Conservation (phyloP, 1,140 invertebrate genomes). For the Leptopilina boulardi region DNA sequence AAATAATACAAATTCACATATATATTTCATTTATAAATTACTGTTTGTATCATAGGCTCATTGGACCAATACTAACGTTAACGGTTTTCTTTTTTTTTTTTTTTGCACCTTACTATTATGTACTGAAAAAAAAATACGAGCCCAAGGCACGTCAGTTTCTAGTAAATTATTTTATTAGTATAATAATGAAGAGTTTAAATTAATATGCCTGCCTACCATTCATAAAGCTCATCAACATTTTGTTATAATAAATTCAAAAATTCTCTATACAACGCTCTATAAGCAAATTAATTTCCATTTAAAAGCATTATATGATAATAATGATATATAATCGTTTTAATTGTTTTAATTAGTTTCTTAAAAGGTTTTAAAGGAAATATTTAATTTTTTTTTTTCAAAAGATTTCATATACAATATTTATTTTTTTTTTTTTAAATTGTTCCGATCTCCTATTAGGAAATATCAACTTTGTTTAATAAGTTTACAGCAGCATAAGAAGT, state of each 20-base stretch:
- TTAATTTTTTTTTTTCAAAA: no score
- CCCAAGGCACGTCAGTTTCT: not conserved
- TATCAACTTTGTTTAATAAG: constrained; percentile 3
- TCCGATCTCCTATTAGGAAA: not conserved
- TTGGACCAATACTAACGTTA: constrained; percentile 38
- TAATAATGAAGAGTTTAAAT: not conserved
- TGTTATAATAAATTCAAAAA: not conserved
- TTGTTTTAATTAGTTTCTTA: no score
- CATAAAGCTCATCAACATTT: not conserved
- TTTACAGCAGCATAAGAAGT: constrained; percentile 6
- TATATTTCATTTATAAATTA: not conserved
- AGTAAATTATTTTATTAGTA: constrained; percentile 3
- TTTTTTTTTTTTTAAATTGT: not conserved
- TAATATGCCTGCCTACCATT: not conserved
- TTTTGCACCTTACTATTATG: not conserved
- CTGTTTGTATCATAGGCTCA: not conserved
- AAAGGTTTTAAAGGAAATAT: no score
- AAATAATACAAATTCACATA: constrained; percentile 19
- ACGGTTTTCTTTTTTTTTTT: not conserved
- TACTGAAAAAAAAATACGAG: not conserved
- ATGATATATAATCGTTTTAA: no score
- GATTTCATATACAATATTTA: no score
- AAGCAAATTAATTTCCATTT: no score
- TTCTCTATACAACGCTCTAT: not conserved
- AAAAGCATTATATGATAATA: no score